A percentile compares a stretch with the other conserved stretches of the same genome.
phyloP scores from a whole-genome alignment of 1,140 invertebrate species.

The Drosophila santomea region DNA sequence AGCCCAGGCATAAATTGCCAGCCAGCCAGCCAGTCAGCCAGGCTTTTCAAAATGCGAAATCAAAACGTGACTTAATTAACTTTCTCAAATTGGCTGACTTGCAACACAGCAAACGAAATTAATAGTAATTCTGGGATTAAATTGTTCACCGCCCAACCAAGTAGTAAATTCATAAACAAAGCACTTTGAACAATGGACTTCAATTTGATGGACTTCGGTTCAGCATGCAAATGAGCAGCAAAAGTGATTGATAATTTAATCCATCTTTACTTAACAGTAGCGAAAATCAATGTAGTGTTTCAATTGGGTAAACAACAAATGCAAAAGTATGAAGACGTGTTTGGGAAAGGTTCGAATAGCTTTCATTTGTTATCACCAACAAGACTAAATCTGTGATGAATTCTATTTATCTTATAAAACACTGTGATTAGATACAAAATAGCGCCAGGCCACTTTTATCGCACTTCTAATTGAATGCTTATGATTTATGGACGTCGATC shows the following conservation, averaged over 20 bases:
- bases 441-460: neutral
- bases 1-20: neutral
- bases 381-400: neutral
- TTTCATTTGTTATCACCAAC: neutral
- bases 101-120: neutral
- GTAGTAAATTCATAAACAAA: neutral
- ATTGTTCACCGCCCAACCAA: neutral
- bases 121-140: neutral
- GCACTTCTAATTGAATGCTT: neutral
- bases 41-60: neutral
- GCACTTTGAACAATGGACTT: constrained; percentile 2
- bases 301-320: neutral
- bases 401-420: constrained; percentile 1
- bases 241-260: neutral
- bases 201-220: neutral
- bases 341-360: no score
- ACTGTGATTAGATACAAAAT: constrained; percentile 23
- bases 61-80: neutral
- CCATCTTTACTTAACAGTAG: neutral
- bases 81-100: neutral
- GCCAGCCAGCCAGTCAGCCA: no score
- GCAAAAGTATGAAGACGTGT: neutral
- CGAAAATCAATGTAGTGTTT: neutral
- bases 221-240: neutral
- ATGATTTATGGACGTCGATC: constrained; percentile 25